These are phyloP conservation scores for Patella vulgata DNA, from an alignment of 1,140 invertebrate genomes.

Conservation along the genomic window DNA sequence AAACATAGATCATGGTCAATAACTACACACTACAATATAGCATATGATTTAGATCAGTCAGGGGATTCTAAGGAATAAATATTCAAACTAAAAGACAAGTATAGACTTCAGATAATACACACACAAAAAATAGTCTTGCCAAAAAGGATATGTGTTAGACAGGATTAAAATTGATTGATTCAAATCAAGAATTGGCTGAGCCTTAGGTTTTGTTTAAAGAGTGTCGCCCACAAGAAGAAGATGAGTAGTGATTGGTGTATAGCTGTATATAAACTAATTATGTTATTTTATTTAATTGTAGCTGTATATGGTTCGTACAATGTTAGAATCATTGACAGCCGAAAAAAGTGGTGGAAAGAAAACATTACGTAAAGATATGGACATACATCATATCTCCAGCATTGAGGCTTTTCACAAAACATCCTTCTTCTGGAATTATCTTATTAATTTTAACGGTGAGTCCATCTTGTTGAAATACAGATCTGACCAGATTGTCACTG, in stretches of 20 bases:
- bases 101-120: too few species aligned
- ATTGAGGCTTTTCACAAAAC: slow-evolving; percentile 96
- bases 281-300: slow-evolving; percentile 72
- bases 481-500: background rate
- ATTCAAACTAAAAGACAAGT: too few species aligned
- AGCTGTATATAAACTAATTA: background rate
- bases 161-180: too few species aligned
- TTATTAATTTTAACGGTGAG: slow-evolving; percentile 89
- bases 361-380: slow-evolving; percentile 95
- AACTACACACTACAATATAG: too few species aligned
- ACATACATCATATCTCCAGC: slow-evolving; percentile 87
- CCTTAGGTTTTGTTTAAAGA: too few species aligned
- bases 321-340: slow-evolving; percentile 96
- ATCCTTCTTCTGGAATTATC: slow-evolving; percentile 96
- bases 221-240: too few species aligned
- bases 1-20: too few species aligned
- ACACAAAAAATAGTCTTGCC: too few species aligned
- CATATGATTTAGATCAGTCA: too few species aligned
- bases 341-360: slow-evolving; percentile 94
- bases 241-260: background rate
- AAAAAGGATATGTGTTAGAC: too few species aligned
- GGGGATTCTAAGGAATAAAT: too few species aligned
- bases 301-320: slow-evolving; percentile 98
- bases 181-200: too few species aligned
- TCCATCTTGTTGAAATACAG: background rate